phyloP scores from a whole-genome alignment of 2,888 invertebrate species.

The Lordiphosa andalusiaca region DNA sequence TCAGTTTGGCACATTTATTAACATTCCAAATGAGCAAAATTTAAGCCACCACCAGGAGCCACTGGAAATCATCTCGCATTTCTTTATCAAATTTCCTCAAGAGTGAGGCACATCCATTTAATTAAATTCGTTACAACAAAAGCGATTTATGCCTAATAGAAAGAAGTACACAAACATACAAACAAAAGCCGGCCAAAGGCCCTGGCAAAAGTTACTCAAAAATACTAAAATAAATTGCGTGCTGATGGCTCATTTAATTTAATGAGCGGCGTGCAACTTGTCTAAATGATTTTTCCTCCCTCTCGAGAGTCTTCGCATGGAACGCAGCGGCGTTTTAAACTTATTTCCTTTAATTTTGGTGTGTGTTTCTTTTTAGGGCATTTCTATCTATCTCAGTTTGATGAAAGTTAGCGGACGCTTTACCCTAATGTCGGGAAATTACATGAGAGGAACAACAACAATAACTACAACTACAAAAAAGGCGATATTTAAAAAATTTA shows the following conservation, averaged over 20 bases:
- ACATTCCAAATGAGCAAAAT: constrained; percentile 18
- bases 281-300: constrained; percentile 77
- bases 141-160: constrained; percentile 9
- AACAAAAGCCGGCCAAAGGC: constrained; percentile 10
- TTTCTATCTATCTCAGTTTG: constrained; percentile 30
- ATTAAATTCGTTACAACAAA: constrained; percentile 41
- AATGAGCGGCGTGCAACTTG: constrained; percentile 80
- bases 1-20: constrained; percentile 57
- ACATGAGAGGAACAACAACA: constrained; percentile 6
- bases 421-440: constrained; percentile 38
- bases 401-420: constrained; percentile 59
- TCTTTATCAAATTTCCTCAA: constrained; percentile 47
- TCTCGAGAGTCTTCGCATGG: background rate
- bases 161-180: constrained; percentile 6
- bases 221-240: constrained; percentile 79
- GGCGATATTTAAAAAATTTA: constrained; percentile 53
- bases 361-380: no score
- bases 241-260: constrained; percentile 80
- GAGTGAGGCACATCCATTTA: constrained; percentile 48
- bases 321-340: constrained; percentile 7
- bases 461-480: no score
- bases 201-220: constrained; percentile 67
- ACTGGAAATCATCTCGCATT: constrained; percentile 45
- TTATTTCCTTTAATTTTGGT: constrained; percentile 4
- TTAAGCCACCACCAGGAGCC: background rate